Conservation (phyloP, 2,888 invertebrate genomes). For the Meiosimyza decipiens region DNA sequence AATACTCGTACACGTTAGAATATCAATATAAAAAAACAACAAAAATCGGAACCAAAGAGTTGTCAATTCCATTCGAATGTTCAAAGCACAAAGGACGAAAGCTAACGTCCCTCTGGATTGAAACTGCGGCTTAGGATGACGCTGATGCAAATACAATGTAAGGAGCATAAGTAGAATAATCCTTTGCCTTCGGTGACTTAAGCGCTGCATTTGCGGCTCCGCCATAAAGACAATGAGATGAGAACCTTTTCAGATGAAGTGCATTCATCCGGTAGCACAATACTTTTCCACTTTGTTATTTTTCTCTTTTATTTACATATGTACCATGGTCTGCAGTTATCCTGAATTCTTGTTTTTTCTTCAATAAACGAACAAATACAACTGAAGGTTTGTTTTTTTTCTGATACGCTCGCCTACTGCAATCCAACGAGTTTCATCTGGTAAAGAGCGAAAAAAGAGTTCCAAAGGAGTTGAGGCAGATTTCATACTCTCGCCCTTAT, state of each 20-base stretch:
- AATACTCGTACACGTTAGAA: too few relatives aligned
- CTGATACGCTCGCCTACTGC: not conserved
- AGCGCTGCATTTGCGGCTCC: conserved; percentile 22
- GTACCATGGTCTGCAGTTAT: conserved; percentile 55
- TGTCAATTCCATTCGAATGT: conserved; percentile 15
- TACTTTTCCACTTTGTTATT: conserved; percentile 47
- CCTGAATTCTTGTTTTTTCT: conserved; percentile 52
- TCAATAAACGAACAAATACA: conserved; percentile 13
- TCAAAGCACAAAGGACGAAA: not conserved
- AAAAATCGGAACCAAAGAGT: not conserved
- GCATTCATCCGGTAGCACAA: conserved; percentile 58
- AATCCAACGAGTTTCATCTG: not conserved
- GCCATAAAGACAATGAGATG: conserved; percentile 30
- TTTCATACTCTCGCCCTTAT: not conserved
- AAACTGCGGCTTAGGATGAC: not conserved
- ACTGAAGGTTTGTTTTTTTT: conserved; percentile 18
- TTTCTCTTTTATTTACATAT: conserved; percentile 34
- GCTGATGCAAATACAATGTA: conserved; percentile 48
- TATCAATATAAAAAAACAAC: too few relatives aligned
- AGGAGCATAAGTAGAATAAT: conserved; percentile 49
- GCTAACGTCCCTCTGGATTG: not conserved
- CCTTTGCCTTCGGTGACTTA: conserved; percentile 38
- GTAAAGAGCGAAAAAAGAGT: not conserved
- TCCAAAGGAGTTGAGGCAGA: not conserved
- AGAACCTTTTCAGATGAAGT: conserved; percentile 54